phyloP scores from a whole-genome alignment of 2,797 vertebrate genomes.

The Acridotheres tristis region DNA sequence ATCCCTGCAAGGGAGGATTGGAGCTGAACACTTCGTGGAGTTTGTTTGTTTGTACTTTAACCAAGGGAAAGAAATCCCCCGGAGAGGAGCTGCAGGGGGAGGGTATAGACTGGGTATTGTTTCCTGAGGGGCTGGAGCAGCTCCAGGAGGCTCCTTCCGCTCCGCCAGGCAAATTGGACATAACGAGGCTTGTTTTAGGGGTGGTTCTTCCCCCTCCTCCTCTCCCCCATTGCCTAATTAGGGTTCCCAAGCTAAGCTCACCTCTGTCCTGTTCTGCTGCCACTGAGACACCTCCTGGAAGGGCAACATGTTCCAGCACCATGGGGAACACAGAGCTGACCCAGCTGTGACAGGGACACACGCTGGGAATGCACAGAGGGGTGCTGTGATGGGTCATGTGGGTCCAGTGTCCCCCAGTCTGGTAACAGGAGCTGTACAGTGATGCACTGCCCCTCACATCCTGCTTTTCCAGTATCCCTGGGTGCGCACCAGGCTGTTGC shows the following conservation, averaged over 20 bases:
- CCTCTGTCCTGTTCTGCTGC: neutral
- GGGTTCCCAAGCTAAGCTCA: neutral
- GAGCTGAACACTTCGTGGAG: neutral
- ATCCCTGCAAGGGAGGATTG: neutral
- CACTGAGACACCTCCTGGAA: neutral
- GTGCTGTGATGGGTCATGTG: neutral
- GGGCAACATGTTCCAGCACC: neutral
- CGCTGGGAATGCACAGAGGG: neutral
- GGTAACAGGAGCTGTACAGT: neutral
- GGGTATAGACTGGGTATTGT: constrained; percentile 32
- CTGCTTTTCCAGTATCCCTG: neutral
- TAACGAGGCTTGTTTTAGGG: constrained; percentile 37
- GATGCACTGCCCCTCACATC: neutral
- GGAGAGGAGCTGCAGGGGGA: constrained; percentile 17
- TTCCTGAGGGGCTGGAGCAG: constrained; percentile 43
- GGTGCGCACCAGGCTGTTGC: neutral
- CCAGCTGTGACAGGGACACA: fast-evolving
- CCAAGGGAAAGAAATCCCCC: constrained; percentile 41
- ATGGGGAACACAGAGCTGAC: fast-evolving
- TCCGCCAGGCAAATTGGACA: constrained; percentile 1
- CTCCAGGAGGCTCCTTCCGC: constrained; percentile 55
- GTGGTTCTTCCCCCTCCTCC: constrained; percentile 30
- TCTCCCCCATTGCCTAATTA: neutral
- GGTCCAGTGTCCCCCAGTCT: neutral
- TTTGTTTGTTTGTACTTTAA: constrained; percentile 63